Evolutionary conservation across 2,113 vertebrate genomes (phyloP), one percentile per base, ranked within the genome.

Genomic region (Sylvilagus bachmani): DNA sequence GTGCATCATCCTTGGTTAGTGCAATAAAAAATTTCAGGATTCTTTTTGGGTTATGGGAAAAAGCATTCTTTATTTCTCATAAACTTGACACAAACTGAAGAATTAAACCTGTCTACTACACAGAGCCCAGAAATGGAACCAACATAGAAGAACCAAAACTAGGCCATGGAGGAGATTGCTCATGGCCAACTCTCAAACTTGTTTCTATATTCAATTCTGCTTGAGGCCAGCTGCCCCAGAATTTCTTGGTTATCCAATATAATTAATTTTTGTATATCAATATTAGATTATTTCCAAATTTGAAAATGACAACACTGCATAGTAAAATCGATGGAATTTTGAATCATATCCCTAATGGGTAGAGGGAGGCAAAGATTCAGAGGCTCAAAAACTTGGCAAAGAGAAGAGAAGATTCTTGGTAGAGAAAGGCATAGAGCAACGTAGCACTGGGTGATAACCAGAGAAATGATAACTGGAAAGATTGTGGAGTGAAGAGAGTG

Each of bases 171-270:
- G 10, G 31, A 16, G 6, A 22, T 10, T 19, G 0, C 11, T 27
- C 17, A 64, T 44, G 11, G 6, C 4, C 44, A 3, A 31, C 64
- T 8, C 13, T 61, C 1, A 14, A 22, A 33, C 0, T 19, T 22
- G 21, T 0, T 24, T 22, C 25, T 0, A 6, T 1, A 0, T 16
- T 58, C 38, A 10, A 4, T 25, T 85, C 51, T 13, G 14, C 12
- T 29, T 29, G 38, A n/a, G 71, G 17, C 3, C 27, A 62, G 22
- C n/a, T 89, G 14, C 17, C 13, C 61, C 3, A 2, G 8, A 33
- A 6, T 25, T 29, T 31, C 33, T 17, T 22, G 31, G 33, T 25
- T 1, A 4, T 0, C 0, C 2, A 14, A 31, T 6, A 24, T 7
- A 29, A 2, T 14, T 3, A 24, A 0, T 21, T 44, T 62, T 36